Evolutionary conservation across 1,140 invertebrate species (phyloP), one percentile per base, ranked within the genome.

Genomic region (Ostrea edulis): DNA sequence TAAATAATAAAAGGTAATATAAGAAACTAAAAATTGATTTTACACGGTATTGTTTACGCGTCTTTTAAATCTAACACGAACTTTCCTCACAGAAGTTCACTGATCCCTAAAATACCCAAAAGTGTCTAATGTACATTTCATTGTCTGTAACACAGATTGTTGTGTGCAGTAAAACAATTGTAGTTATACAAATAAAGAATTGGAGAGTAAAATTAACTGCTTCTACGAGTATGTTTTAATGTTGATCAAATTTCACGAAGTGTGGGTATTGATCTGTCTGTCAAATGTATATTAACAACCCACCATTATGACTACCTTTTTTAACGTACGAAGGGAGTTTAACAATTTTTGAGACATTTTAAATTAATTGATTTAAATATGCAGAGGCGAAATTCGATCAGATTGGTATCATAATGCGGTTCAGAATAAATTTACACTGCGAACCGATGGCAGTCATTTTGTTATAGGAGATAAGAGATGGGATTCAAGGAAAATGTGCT

Each of bases 1-100:
- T 44, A 20, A 62, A 62, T 62, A 17, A n/a, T 1, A n/a, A 62
- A 17, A 62, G n/a, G 17, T 20, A 62, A 62, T 20, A 62, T 62
- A 62, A 62, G 14, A 62, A 62, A 62, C 58, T 62, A 17, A 17
- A 62, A 62, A 62, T 62, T 62, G 58, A 62, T 62, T 62, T 62
- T 62, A 7, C 58, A 62, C 58, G 14, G 58, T 20, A 20, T 62
- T 62, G 0, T 20, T 62, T 62, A 20, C 58, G 17, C 5, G 35
- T 44, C 35, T 44, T 44, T 44, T 44, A 44, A 44, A 44, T 44
- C 35, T 44, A 44, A 5, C 35, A 44, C 35, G 35, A 62, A 17
- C n/a, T 62, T 62, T 62, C 35, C 35, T 44, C 5, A 44, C 35
- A 44, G n/a, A 62, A 62, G 5, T 44, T n/a, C 58, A 62, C n/a